These are phyloP conservation scores for Poeciliopsis presidionis DNA, from an alignment of 2,797 vertebrate genomes.

Conservation along the genomic window DNA sequence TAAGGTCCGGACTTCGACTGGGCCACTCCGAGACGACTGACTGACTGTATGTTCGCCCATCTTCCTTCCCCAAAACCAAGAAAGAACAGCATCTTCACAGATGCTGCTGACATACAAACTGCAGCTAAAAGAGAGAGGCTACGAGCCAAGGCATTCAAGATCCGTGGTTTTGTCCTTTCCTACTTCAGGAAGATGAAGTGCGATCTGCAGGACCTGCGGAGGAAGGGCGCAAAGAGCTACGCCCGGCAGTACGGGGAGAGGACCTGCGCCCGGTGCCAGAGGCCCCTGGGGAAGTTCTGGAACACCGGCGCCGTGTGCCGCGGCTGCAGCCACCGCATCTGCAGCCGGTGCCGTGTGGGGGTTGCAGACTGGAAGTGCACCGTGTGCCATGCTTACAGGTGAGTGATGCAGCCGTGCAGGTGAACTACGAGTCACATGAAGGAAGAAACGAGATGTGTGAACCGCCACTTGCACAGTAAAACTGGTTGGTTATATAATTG, in stretches of 20 bases:
- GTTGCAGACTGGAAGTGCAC: constrained; percentile 87
- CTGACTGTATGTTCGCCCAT: neutral
- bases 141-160: neutral
- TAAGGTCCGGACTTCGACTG: neutral
- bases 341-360: constrained; percentile 81
- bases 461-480: neutral
- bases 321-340: constrained; percentile 92
- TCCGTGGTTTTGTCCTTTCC: neutral
- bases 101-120: neutral
- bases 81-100: neutral
- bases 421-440: neutral
- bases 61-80: neutral
- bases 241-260: constrained; percentile 74
- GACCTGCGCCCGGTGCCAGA: constrained; percentile 88
- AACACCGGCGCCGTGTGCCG: constrained; percentile 86
- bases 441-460: neutral
- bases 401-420: neutral
- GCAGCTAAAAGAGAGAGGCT: neutral
- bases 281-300: constrained; percentile 82
- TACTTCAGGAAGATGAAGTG: constrained; percentile 85
- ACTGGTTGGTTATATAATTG: neutral
- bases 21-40: neutral
- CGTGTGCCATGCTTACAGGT: constrained; percentile 89
- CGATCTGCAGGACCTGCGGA: constrained; percentile 85
- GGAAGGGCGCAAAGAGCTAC: constrained; percentile 75